phyloP scores from a whole-genome alignment of 2,113 vertebrate genomes.

The Microcebus ravelobensis region DNA sequence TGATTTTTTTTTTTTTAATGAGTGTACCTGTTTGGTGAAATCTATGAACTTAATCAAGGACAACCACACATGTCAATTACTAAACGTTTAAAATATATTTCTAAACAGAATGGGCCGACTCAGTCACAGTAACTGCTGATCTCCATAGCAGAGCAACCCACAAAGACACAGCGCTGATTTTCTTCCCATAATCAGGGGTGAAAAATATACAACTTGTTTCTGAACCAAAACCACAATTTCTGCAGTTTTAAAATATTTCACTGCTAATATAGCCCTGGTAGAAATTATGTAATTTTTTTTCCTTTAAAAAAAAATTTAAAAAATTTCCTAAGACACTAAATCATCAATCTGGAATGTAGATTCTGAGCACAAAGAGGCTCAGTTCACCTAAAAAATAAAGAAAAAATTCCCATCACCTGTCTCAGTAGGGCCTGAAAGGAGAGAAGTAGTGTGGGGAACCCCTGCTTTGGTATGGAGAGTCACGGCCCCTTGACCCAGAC shows the following conservation, averaged over 20 bases:
- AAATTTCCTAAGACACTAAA: slow-evolving; percentile 81
- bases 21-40: slow-evolving; percentile 23
- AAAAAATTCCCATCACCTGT: slow-evolving; percentile 73
- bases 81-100: slow-evolving; percentile 84
- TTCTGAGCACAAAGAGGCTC: slow-evolving; percentile 82
- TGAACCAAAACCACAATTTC: slow-evolving; percentile 74
- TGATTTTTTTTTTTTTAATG: neutral
- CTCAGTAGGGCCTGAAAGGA: slow-evolving; percentile 88
- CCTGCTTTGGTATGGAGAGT: slow-evolving; percentile 92
- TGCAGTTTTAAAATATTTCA: slow-evolving; percentile 76
- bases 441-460: slow-evolving; percentile 93
- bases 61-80: slow-evolving; percentile 77
- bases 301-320: slow-evolving; percentile 67
- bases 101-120: slow-evolving; percentile 79
- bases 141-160: slow-evolving; percentile 73
- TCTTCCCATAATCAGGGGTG: slow-evolving; percentile 69
- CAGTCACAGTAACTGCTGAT: slow-evolving; percentile 72
- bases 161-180: slow-evolving; percentile 68
- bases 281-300: slow-evolving; percentile 78
- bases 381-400: slow-evolving; percentile 80
- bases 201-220: slow-evolving; percentile 79
- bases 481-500: slow-evolving; percentile 93
- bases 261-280: slow-evolving; percentile 80
- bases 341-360: slow-evolving; percentile 86
- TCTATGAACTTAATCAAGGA: slow-evolving; percentile 68